phyloP scores from a whole-genome alignment of 2,113 vertebrate genomes.

The Piaya cayana region DNA sequence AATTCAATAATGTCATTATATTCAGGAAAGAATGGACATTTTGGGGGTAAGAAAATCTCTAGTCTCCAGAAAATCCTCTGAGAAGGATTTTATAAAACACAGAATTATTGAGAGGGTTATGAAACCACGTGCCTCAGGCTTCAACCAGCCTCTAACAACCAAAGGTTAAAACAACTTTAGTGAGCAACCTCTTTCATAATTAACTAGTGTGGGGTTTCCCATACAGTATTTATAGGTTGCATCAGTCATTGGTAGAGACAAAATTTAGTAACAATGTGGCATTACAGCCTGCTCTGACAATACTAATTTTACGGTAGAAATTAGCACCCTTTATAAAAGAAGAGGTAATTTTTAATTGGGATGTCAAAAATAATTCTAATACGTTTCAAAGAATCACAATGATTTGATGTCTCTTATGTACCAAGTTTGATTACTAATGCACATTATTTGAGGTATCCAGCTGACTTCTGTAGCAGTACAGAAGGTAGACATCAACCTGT shows the following conservation, averaged over 20 bases:
- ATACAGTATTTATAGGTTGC: background rate
- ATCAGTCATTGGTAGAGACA: background rate
- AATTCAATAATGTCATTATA: background rate
- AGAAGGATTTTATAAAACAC: background rate
- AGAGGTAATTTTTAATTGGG: background rate
- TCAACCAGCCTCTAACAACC: background rate
- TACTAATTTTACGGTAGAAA: background rate
- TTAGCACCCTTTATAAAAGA: background rate
- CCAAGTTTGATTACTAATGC: background rate
- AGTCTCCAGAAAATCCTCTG: background rate
- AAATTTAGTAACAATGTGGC: background rate
- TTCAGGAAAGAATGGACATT: background rate
- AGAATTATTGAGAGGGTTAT: background rate
- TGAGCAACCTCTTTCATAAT: conserved; percentile 8
- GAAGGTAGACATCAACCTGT: background rate
- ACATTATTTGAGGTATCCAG: background rate
- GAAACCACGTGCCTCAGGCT: background rate
- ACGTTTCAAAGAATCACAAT: background rate
- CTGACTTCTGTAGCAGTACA: background rate
- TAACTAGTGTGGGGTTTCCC: background rate
- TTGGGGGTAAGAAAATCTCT: background rate
- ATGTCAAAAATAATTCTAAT: background rate
- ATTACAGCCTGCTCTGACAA: background rate
- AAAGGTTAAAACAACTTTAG: background rate
- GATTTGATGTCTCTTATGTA: background rate